Base-by-base conservation (phyloP, 2,888 invertebrate genomes). In the Fragum sueziense region DNA sequence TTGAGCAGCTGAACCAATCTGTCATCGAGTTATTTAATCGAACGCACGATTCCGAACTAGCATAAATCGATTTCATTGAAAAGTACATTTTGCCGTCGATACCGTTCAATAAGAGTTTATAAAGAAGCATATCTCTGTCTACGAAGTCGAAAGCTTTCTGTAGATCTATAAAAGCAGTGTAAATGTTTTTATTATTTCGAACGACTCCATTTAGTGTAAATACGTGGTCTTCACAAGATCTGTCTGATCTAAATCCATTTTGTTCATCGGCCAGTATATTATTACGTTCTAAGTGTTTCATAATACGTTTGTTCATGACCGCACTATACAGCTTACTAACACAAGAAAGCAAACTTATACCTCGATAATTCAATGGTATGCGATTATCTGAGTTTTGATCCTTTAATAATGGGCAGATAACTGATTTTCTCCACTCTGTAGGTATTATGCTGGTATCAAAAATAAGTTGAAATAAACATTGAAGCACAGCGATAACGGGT, bases 151-250 rank as follows among this genome's bases (percentile, higher is more conserved):
- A n/a, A n/a, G n/a, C n/a, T n/a, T n/a, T n/a, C n/a, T n/a, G n/a
- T n/a, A n/a, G n/a, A n/a, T n/a, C n/a, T n/a, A n/a, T n/a, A n/a
- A n/a, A n/a, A n/a, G n/a, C n/a, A n/a, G n/a, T n/a, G n/a, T n/a
- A n/a, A 14, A 69, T 34, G 9, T 54, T 22, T 25, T 59, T 47
- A 22, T 72, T 57, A 29, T 76, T 74, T 33, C 37, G 31, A 20
- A 76, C 20, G n/a, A 80, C 57, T 41, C 74, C 74, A 33, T 70
- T 67, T 3, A 77, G 25, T 4, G 74, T 59, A 31, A 76, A 80
- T 4, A 71, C 61, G 33, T 81, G 81, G 59, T 81, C 74, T 31
- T 81, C 77, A 67, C 77, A 75, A 17, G 81, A 74, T 31, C 81
- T 51, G 27, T 61, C n/a, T 22, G 3, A 3, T 3, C 81, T 33